Evolutionary conservation across 2,888 invertebrate species (phyloP), one percentile per base, ranked within the genome.

Genomic region (Myopa tessellatipennis): DNA sequence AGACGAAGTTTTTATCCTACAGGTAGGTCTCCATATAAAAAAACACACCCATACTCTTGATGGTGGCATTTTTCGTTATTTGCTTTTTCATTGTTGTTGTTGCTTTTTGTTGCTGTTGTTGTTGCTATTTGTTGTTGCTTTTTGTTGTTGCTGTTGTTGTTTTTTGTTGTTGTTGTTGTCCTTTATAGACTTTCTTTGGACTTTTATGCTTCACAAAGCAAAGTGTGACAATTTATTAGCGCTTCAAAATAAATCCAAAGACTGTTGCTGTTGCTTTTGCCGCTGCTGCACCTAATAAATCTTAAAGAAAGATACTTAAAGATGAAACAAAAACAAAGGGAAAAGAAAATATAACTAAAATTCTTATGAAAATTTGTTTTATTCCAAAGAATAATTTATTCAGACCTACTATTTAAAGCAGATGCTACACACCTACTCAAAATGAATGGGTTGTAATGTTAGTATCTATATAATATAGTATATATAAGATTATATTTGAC

Each of bases 141-240:
- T 45, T 45, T 45, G 45, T 45, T 45, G 45, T 58, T 52, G 50
- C 26, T 52, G 1, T 18, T 18, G 5, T 40, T 40, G 40, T 0
- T 10, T 45, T 45, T 45, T 45, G 45, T 45, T 45, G 45, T 58
- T 71, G 36, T 40, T 73, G n/a, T 61, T 73, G 14, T 60, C 34
- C 16, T 16, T 71, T 58, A 45, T 45, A 45, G 45, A 45, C 45
- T 45, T 10, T 45, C 45, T 45, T 45, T 45, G 45, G 45, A 45
- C 45, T 45, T 45, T 45, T 45, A 58, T 71, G 26, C 16, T 36
- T 76, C 18, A 67, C 71, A 72, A 45, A 45, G 72, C 61, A 77
- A 67, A 67, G 71, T 78, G 79, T 77, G 77, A 80, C 78, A 78
- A 80, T 80, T 80, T 79, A 79, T 79, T 77, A 74, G 74, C 60